Base-by-base conservation (phyloP, 2,888 invertebrate genomes). In the Mythimna lalbum region DNA sequence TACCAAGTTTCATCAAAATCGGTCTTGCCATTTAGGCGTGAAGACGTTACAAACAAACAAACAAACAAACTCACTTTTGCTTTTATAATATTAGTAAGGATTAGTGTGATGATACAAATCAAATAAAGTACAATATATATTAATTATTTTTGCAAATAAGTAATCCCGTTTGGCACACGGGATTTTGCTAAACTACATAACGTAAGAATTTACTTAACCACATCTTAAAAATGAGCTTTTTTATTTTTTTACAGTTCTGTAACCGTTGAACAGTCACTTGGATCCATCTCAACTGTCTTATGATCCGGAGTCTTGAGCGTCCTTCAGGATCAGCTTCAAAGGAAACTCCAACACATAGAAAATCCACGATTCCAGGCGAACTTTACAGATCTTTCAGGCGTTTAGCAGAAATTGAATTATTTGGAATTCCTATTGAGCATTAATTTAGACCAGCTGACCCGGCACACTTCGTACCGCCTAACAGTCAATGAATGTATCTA, bases 241-340 rank as follows among this genome's bases (percentile, higher is more conserved):
- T 60, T 21, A 50, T 63, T 52, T 36, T n/a, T 47, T 53, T 55
- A 14, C 14, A 53, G 4, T 9, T 19, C 39, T 49, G 21, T 57
- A 57, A 23, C 50, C 27, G 9, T 49, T 73, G 12, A 63, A 55
- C 31, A 52, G 36, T 43, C 50, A 55, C 55, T 80, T 67, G 3
- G 21, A 31, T 63, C 36, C 19, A 23, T 57, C 12, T 39, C 27
- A 52, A 23, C 31, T 56, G 47, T 47, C 57, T 36, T 23, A 12
- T 14, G 7, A 33, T 64, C 27, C 14, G 19, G 14, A 67, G 36
- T 1, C 23, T 27, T 14, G 27, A 66, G 75, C 19, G 21, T 47
- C 23, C 47, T 60, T 10, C 47, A 74, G 36, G 47, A 63, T 47
- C 21, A 52, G n/a, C 39, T 66, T 67, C 63, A 77, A 73, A 73